Conservation (phyloP, 1,140 invertebrate genomes). For the Leptoteleia sp. region DNA sequence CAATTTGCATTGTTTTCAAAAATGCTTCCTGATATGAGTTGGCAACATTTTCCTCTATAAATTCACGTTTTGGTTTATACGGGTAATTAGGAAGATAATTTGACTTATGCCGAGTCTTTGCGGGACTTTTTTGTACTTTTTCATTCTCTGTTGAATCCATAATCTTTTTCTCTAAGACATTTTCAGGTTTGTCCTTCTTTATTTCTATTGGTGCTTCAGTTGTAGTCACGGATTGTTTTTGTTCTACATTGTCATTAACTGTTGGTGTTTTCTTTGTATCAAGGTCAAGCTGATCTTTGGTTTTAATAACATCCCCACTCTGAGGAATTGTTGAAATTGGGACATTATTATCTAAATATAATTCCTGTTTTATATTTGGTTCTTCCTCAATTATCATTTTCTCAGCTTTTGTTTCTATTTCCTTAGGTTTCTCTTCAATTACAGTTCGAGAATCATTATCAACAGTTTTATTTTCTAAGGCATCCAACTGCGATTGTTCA, state of each 20-base stretch:
- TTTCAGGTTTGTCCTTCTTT: background rate
- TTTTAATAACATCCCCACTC: background rate
- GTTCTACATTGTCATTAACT: background rate
- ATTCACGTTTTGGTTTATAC: constrained; percentile 53
- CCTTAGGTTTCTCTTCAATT: constrained; percentile 15
- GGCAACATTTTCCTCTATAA: constrained; percentile 31
- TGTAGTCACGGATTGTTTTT: background rate
- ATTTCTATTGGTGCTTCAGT: background rate
- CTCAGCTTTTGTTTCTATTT: constrained; percentile 16
- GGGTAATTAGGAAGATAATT: constrained; percentile 33
- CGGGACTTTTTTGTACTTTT: constrained; percentile 32
- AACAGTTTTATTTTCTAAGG: constrained; percentile 57
- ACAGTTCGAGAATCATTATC: constrained; percentile 5
- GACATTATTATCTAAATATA: background rate
- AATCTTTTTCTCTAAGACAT: constrained; percentile 3
- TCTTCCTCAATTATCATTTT: constrained; percentile 15
- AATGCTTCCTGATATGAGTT: constrained; percentile 40
- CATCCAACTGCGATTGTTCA: constrained; percentile 75
- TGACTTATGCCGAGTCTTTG: constrained; percentile 12
- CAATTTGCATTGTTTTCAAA: constrained; percentile 41
- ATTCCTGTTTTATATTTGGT: background rate
- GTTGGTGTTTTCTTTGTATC: background rate
- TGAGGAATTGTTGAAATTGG: too few species aligned
- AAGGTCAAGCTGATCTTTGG: constrained; percentile 7
- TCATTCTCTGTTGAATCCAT: background rate